phyloP scores from a whole-genome alignment of 2,113 vertebrate species.

The Megaleporinus macrocephalus region DNA sequence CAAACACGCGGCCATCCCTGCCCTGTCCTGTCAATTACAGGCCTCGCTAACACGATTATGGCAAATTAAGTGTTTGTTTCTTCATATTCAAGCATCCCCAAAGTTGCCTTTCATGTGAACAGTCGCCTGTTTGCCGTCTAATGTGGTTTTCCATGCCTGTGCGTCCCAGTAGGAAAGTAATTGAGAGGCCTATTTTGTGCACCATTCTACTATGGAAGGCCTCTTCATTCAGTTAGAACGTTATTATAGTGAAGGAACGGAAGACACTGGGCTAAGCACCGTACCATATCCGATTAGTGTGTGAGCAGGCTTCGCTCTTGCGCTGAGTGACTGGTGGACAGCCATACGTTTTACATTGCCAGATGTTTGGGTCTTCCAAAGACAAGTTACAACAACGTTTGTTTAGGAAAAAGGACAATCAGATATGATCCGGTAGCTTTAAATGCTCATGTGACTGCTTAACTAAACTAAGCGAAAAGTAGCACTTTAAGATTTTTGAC shows the following conservation, averaged over 20 bases:
- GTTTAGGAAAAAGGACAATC: too few species aligned
- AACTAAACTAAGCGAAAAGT: too few species aligned
- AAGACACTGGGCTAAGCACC: conserved; percentile 78
- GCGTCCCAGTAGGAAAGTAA: conserved; percentile 75
- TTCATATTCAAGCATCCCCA: conserved; percentile 79
- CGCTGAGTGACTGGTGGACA: conserved; percentile 68
- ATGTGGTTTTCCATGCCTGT: conserved; percentile 68
- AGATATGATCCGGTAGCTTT: too few species aligned
- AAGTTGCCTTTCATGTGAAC: conserved; percentile 79
- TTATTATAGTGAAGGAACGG: conserved; percentile 82
- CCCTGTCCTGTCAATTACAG: conserved; percentile 75
- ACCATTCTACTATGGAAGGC: conserved; percentile 68
- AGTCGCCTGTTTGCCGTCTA: conserved; percentile 76
- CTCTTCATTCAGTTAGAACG: conserved; percentile 79
- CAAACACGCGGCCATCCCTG: conserved; percentile 63
- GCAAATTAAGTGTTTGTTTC: conserved; percentile 82
- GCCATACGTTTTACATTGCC: conserved; percentile 66
- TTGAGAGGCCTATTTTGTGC: conserved; percentile 78
- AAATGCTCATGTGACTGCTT: too few species aligned
- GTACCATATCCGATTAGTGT: conserved; percentile 76
- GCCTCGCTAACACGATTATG: conserved; percentile 64
- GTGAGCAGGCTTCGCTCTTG: conserved; percentile 66
- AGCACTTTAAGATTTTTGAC: too few species aligned
- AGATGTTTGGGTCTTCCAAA: conserved; percentile 53
- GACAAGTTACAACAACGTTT: background rate